These are phyloP conservation scores for Phylloscopus trochiloides DNA, from an alignment of 2,113 vertebrate genomes.

Conservation along the genomic window DNA sequence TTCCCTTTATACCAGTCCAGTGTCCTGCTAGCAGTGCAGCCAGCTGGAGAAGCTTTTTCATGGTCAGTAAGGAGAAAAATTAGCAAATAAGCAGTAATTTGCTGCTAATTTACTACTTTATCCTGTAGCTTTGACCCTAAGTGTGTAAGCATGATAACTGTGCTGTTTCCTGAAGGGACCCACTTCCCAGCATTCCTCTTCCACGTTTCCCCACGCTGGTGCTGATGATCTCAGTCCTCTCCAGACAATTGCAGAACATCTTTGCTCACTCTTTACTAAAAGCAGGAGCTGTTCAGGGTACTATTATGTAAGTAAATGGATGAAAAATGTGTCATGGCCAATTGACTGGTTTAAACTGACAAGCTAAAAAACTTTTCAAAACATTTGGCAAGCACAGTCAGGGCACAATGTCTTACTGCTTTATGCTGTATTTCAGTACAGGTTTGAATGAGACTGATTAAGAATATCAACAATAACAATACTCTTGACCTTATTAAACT, in stretches of 20 bases:
- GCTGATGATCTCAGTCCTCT: not conserved
- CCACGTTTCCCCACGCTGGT: rapidly evolving
- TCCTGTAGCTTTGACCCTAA: not conserved
- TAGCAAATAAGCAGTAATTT: not conserved
- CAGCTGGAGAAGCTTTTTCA: not conserved
- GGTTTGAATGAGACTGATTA: not conserved
- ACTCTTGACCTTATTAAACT: not conserved
- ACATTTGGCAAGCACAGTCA: not conserved
- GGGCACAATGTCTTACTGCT: not conserved
- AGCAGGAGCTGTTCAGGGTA: not conserved
- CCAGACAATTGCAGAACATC: not conserved
- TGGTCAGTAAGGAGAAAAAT: not conserved
- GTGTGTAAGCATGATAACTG: not conserved
- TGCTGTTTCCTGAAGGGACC: not conserved
- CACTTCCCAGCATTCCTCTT: not conserved
- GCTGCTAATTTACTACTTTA: not conserved
- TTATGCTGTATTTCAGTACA: not conserved
- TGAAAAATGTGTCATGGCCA: rapidly evolving
- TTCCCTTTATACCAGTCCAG: not conserved
- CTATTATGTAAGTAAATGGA: not conserved
- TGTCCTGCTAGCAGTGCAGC: not conserved
- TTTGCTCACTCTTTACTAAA: not conserved
- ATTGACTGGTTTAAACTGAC: not conserved
- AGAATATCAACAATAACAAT: not conserved
- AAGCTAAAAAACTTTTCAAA: not conserved